These are phyloP conservation scores for Channa striata DNA, from an alignment of 2,797 vertebrate genomes.

Conservation along the genomic window DNA sequence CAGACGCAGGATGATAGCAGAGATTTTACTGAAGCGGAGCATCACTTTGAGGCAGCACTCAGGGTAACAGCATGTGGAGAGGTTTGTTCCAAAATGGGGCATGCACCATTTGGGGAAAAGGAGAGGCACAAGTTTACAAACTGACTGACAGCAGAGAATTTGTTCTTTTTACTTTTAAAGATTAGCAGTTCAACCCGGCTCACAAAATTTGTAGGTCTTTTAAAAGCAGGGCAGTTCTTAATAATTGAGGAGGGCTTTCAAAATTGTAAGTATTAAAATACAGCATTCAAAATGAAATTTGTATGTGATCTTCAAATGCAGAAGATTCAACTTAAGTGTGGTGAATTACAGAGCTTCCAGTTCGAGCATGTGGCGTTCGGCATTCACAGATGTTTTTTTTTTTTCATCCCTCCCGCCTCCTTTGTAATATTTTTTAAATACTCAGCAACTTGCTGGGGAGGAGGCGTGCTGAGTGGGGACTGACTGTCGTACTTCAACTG, in stretches of 20 bases:
- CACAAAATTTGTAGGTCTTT: slow-evolving; percentile 1
- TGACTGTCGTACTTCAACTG: slow-evolving; percentile 53
- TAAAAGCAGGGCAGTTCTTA: neutral
- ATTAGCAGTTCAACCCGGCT: slow-evolving; percentile 9
- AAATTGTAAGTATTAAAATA: slow-evolving; percentile 1
- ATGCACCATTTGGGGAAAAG: slow-evolving; percentile 29
- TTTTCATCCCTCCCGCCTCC: slow-evolving; percentile 7
- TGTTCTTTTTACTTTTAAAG: slow-evolving; percentile 22
- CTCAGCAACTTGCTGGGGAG: slow-evolving; percentile 59
- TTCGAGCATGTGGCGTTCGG: slow-evolving; percentile 31
- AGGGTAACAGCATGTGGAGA: slow-evolving; percentile 28
- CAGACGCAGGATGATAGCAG: slow-evolving; percentile 39
- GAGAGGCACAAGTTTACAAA: slow-evolving; percentile 17
- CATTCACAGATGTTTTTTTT: slow-evolving; percentile 40
- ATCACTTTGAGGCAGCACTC: slow-evolving; percentile 34
- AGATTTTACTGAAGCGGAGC: slow-evolving; percentile 49
- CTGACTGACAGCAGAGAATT: slow-evolving; percentile 38
- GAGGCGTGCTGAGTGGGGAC: slow-evolving; percentile 53
- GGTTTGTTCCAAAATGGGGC: slow-evolving; percentile 56
- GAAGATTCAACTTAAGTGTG: neutral
- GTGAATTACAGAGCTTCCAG: slow-evolving; percentile 27
- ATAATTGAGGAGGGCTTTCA: neutral
- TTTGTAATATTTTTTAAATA: slow-evolving; percentile 62
- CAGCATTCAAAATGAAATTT: neutral
- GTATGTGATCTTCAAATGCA: slow-evolving; percentile 3